Conservation (phyloP, 2,888 invertebrate genomes). For the Alviniconcha strummeri region DNA sequence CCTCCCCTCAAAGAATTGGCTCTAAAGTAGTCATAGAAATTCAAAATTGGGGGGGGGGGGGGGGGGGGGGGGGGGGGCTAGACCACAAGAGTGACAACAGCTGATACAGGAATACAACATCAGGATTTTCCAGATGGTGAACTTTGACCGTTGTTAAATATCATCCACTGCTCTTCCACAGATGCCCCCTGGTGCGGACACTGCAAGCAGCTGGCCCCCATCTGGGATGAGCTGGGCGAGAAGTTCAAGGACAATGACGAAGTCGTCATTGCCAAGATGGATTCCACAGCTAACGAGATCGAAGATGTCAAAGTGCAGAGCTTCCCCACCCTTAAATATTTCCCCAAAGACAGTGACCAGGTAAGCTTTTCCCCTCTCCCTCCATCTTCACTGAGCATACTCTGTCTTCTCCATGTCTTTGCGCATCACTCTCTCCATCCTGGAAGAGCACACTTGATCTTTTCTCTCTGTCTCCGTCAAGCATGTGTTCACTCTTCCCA, state of each 20-base stretch:
- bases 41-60: no score
- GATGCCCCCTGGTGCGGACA: constrained; percentile 98
- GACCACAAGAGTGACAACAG: no score
- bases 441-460: background rate
- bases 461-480: background rate
- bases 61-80: no score
- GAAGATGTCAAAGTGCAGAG: constrained; percentile 95
- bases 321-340: constrained; percentile 82
- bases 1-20: no score
- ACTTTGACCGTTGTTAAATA: no score
- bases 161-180: constrained; percentile 39
- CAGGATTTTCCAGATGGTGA: no score
- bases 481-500: no score
- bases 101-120: no score
- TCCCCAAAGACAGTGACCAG: constrained; percentile 93
- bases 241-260: constrained; percentile 87
- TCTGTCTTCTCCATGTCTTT: background rate
- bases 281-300: constrained; percentile 97
- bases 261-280: constrained; percentile 97
- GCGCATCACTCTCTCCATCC: no score
- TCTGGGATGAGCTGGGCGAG: constrained; percentile 96
- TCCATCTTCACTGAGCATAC: background rate
- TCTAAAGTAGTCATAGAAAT: no score
- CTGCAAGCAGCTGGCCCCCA: constrained; percentile 97
- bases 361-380: constrained; percentile 71